phyloP scores from a whole-genome alignment of 2,888 invertebrate species.

The Automeris io region DNA sequence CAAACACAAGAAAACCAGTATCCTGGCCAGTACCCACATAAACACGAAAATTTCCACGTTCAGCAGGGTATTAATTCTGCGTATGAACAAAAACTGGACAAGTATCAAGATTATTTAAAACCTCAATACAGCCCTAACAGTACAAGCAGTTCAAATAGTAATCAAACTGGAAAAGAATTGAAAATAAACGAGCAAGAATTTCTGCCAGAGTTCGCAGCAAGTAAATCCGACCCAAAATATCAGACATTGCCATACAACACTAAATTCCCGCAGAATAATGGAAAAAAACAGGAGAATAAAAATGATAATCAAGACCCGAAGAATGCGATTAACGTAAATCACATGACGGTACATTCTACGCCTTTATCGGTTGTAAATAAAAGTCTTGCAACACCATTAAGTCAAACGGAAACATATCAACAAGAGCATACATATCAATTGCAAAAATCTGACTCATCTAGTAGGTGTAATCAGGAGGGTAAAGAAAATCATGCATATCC shows the following conservation, averaged over 20 bases:
- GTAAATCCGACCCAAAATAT: slow-evolving; percentile 93
- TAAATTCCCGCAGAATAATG: slow-evolving; percentile 83
- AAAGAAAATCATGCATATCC: slow-evolving; percentile 77
- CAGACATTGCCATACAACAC: slow-evolving; percentile 94
- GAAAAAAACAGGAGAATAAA: slow-evolving; percentile 61
- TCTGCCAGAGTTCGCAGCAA: slow-evolving; percentile 83
- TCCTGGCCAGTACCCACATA: slow-evolving; percentile 57
- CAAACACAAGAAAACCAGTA: slow-evolving; percentile 60
- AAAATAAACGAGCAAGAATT: slow-evolving; percentile 75
- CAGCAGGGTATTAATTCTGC: slow-evolving; percentile 67
- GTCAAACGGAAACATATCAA: slow-evolving; percentile 76
- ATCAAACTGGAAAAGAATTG: slow-evolving; percentile 65
- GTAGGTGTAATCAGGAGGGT: slow-evolving; percentile 71
- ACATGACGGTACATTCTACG: slow-evolving; percentile 75
- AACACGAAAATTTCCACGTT: slow-evolving; percentile 62
- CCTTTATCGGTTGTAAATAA: slow-evolving; percentile 77
- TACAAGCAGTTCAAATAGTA: slow-evolving; percentile 69
- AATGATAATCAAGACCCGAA: slow-evolving; percentile 61
- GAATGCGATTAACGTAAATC: slow-evolving; percentile 61
- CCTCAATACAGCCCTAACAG: slow-evolving; percentile 77
- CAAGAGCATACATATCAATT: slow-evolving; percentile 72
- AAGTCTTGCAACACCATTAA: slow-evolving; percentile 80
- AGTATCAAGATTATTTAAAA: slow-evolving; percentile 69
- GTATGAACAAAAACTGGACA: slow-evolving; percentile 68
- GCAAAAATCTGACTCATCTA: slow-evolving; percentile 72